Conservation (phyloP, 2,888 invertebrate species). For the Meteorus cinctellus region DNA sequence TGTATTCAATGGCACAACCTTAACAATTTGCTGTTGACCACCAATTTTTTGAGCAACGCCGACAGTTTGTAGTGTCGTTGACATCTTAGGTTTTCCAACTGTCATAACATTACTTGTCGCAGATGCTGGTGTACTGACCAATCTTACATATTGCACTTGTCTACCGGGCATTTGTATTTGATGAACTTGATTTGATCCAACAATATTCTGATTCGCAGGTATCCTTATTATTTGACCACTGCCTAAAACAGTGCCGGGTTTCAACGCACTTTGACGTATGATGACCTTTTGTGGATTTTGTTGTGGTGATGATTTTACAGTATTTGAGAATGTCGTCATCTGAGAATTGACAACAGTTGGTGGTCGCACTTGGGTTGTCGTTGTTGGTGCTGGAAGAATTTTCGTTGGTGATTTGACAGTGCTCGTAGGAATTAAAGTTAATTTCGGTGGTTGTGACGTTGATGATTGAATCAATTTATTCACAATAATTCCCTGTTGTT, state of each 20-base stretch:
- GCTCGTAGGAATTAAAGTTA: slow-evolving; percentile 71
- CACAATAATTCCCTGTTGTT: slow-evolving; percentile 72
- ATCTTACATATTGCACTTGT: slow-evolving; percentile 83
- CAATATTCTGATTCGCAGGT: slow-evolving; percentile 73
- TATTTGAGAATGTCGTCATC: slow-evolving; percentile 57
- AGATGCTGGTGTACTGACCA: slow-evolving; percentile 77
- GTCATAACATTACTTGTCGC: slow-evolving; percentile 70
- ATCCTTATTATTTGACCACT: slow-evolving; percentile 74
- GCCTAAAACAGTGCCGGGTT: slow-evolving; percentile 69
- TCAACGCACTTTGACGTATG: slow-evolving; percentile 73
- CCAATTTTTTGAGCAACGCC: slow-evolving; percentile 68
- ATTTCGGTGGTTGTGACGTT: slow-evolving; percentile 67
- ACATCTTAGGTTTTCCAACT: slow-evolving; percentile 68
- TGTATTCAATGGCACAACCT: slow-evolving; percentile 69
- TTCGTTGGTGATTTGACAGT: slow-evolving; percentile 81
- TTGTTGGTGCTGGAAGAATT: slow-evolving; percentile 78
- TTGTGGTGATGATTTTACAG: slow-evolving; percentile 63
- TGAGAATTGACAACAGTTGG: slow-evolving; percentile 62
- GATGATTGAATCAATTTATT: slow-evolving; percentile 74
- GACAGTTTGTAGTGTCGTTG: slow-evolving; percentile 65
- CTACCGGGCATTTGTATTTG: slow-evolving; percentile 83
- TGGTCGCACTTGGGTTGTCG: slow-evolving; percentile 63
- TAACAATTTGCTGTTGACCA: slow-evolving; percentile 69
- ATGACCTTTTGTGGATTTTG: slow-evolving; percentile 76
- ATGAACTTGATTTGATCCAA: slow-evolving; percentile 77